Conservation (phyloP, 1,140 invertebrate genomes). For the Aricia agestis region DNA sequence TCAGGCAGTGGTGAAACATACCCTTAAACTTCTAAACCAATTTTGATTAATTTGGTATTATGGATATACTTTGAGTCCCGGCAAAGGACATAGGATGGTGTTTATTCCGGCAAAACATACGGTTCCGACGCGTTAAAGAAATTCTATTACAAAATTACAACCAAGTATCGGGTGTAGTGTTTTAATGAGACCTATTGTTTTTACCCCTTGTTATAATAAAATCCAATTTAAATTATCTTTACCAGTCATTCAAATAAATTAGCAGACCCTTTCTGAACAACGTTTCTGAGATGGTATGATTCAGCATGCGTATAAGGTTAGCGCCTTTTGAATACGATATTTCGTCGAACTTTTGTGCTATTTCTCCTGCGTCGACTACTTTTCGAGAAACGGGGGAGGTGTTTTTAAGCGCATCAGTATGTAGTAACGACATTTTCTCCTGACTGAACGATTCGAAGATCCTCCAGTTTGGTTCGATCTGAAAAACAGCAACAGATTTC, state of each 20-base stretch:
- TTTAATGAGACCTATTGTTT: no score
- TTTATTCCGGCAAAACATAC: no score
- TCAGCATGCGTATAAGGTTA: conserved; percentile 88
- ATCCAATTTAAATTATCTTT: no score
- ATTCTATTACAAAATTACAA: no score
- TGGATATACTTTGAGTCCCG: no score
- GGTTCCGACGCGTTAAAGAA: no score
- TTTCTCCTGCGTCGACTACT: conserved; percentile 84
- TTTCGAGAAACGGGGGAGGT: conserved; percentile 84
- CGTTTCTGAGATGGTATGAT: conserved; percentile 82
- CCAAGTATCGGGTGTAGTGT: no score
- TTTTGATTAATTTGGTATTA: no score
- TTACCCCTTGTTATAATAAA: no score
- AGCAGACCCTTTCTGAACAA: conserved; percentile 82
- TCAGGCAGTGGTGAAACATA: no score
- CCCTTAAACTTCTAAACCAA: no score
- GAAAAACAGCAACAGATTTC: conserved; percentile 14
- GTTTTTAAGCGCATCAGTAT: conserved; percentile 82
- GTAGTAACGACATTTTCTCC: conserved; percentile 84
- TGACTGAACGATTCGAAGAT: conserved; percentile 87
- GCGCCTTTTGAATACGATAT: conserved; percentile 93
- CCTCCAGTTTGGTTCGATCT: conserved; percentile 82
- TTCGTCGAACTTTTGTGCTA: conserved; percentile 88
- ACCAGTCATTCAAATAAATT: conserved; percentile 78
- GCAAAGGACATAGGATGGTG: no score